These are phyloP conservation scores for Avahi laniger DNA, from an alignment of 2,797 vertebrate genomes.

Conservation along the genomic window DNA sequence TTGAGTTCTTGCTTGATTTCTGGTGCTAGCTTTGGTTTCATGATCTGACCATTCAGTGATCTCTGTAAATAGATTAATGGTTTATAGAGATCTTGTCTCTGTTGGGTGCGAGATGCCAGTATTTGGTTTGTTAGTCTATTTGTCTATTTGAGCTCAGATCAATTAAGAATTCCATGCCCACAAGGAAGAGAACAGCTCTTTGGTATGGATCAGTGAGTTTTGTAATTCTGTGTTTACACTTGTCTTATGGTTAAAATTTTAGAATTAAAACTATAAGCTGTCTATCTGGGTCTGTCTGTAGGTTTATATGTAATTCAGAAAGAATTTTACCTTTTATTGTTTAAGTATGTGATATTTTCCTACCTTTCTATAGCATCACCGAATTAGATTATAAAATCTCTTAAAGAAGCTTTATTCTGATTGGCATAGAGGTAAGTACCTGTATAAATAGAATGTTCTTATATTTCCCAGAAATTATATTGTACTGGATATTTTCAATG, in stretches of 20 bases:
- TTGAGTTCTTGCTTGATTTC: neutral
- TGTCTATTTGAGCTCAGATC: constrained; percentile 1
- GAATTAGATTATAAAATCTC: constrained; percentile 48
- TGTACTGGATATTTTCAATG: neutral
- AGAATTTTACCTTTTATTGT: neutral
- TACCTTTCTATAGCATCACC: neutral
- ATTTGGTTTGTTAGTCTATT: neutral
- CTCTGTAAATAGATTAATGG: neutral
- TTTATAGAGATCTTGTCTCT: neutral
- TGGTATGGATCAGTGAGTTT: constrained; percentile 1
- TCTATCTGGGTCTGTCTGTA: neutral
- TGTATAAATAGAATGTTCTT: constrained; percentile 8
- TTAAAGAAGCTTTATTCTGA: constrained; percentile 14
- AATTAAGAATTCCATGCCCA: neutral
- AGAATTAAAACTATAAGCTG: constrained; percentile 18
- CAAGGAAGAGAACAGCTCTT: neutral
- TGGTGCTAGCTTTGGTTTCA: neutral
- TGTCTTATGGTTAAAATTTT: neutral
- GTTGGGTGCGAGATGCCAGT: neutral
- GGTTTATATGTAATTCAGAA: constrained; percentile 1
- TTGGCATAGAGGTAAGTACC: neutral
- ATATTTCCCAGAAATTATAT: constrained; percentile 25
- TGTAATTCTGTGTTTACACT: constrained; percentile 38
- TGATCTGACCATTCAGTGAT: neutral
- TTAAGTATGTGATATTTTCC: neutral